Evolutionary conservation across 1,140 invertebrate species (phyloP).

Genomic region (Sinonovacula constricta): DNA sequence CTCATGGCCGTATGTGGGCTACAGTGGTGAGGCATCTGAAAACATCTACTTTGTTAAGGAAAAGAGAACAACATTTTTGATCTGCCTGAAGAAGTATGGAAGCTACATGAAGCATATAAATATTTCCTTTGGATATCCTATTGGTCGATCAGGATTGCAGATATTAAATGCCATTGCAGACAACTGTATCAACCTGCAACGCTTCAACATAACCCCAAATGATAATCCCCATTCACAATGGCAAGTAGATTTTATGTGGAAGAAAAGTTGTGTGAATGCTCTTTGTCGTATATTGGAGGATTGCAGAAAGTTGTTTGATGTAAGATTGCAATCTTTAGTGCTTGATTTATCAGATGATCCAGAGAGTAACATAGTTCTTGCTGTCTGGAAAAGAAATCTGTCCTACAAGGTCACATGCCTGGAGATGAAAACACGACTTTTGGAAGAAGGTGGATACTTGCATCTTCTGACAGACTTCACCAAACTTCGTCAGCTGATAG

Average conservation of each 20-base stretch:
- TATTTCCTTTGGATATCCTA: conserved; percentile 52
- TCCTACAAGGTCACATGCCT: conserved; percentile 55
- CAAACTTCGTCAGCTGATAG: conserved; percentile 43
- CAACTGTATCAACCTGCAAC: conserved; percentile 51
- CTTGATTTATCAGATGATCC: conserved; percentile 49
- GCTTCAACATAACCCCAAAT: conserved; percentile 36
- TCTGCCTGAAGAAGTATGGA: conserved; percentile 60
- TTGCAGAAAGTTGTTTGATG: conserved; percentile 35
- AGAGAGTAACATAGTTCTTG: conserved; percentile 48
- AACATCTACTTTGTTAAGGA: conserved; percentile 61
- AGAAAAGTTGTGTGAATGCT: conserved; percentile 45
- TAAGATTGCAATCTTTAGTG: conserved; percentile 47
- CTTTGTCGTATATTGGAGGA: conserved; percentile 45
- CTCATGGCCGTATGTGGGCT: conserved; percentile 54
- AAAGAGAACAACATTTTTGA: conserved; percentile 53
- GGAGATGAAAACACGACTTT: conserved; percentile 50
- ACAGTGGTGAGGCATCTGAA: conserved; percentile 54
- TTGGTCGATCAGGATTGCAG: conserved; percentile 51
- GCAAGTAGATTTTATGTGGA: conserved; percentile 32
- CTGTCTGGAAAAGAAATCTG: conserved; percentile 35
- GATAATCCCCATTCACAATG: conserved; percentile 37
- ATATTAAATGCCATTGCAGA: conserved; percentile 56
- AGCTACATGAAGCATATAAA: conserved; percentile 54
- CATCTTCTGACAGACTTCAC: conserved; percentile 51
- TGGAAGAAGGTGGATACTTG: conserved; percentile 55